A percentile compares a stretch with the other conserved stretches of the same genome.
Conservation (phyloP, 2,888 invertebrate species). For the Synergus umbraculus region DNA sequence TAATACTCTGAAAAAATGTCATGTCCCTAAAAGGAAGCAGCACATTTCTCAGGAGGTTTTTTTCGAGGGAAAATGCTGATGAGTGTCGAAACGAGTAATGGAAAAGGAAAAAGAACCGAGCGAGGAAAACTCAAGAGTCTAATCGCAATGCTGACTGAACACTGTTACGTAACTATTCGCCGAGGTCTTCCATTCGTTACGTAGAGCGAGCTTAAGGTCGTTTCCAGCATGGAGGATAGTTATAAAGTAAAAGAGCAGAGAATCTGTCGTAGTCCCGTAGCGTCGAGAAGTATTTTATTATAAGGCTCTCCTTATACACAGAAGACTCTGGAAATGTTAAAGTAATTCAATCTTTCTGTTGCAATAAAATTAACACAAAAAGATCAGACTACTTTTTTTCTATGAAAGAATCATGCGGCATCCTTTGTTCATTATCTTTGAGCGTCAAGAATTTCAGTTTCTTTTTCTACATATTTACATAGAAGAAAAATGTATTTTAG, state of each 20-base stretch:
- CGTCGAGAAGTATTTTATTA: neutral
- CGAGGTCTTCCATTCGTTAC: constrained; percentile 28
- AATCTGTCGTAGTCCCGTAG: neutral
- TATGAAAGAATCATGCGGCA: neutral
- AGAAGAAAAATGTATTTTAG: no score
- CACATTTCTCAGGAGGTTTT: constrained; percentile 16
- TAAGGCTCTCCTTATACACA: neutral
- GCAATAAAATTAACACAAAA: neutral
- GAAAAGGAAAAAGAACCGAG: constrained; percentile 23
- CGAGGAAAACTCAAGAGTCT: constrained; percentile 19
- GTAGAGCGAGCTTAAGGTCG: constrained; percentile 36
- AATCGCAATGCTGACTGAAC: constrained; percentile 29
- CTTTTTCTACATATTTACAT: no score
- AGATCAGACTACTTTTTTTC: neutral
- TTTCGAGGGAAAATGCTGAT: neutral
- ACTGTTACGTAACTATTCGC: constrained; percentile 25
- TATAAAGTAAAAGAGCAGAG: constrained; percentile 5
- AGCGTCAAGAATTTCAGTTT: neutral
- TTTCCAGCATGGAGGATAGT: constrained; percentile 15
- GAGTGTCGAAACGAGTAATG: constrained; percentile 30
- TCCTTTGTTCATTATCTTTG: neutral
- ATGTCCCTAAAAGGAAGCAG: constrained; percentile 1
- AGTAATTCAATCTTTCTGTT: neutral
- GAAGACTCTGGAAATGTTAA: neutral
- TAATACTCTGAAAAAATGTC: neutral